Evolutionary conservation across 2,888 invertebrate genomes (phyloP).

Genomic region (Meandrusa payeni): DNA sequence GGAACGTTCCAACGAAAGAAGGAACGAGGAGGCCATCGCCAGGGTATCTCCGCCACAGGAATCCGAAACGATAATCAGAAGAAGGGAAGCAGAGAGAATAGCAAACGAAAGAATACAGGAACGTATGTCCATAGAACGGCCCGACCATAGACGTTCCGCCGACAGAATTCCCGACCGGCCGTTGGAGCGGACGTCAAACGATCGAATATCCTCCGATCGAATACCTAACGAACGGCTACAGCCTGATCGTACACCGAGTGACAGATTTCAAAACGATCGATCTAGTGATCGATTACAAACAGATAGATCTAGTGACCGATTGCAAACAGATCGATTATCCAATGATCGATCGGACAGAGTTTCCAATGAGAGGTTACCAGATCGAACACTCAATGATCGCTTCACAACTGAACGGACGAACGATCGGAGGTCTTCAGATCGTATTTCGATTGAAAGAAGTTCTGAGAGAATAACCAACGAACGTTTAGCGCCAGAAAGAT

Average conservation of each 20-base stretch:
- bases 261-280: conserved; percentile 29
- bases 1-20: conserved; percentile 51
- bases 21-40: conserved; percentile 62
- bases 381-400: conserved; percentile 20
- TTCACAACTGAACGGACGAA: conserved; percentile 21
- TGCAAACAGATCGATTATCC: conserved; percentile 34
- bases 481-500: conserved; percentile 29
- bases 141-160: conserved; percentile 45
- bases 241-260: conserved; percentile 28
- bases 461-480: conserved; percentile 27
- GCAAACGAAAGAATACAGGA: conserved; percentile 45
- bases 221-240: conserved; percentile 32
- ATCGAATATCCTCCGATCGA: conserved; percentile 33
- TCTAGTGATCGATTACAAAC: conserved; percentile 30
- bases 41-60: conserved; percentile 58
- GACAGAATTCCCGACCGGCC: conserved; percentile 45
- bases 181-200: conserved; percentile 35
- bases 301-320: conserved; percentile 36
- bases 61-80: conserved; percentile 42
- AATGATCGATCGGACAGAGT: conserved; percentile 37
- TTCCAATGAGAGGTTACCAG: conserved; percentile 21
- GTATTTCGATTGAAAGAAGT: conserved; percentile 29
- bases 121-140: conserved; percentile 40
- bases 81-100: conserved; percentile 39
- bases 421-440: conserved; percentile 22